Evolutionary conservation across 2,888 invertebrate species (phyloP), one percentile per base, ranked within the genome.

Genomic region (Meliscaeva auricollis): DNA sequence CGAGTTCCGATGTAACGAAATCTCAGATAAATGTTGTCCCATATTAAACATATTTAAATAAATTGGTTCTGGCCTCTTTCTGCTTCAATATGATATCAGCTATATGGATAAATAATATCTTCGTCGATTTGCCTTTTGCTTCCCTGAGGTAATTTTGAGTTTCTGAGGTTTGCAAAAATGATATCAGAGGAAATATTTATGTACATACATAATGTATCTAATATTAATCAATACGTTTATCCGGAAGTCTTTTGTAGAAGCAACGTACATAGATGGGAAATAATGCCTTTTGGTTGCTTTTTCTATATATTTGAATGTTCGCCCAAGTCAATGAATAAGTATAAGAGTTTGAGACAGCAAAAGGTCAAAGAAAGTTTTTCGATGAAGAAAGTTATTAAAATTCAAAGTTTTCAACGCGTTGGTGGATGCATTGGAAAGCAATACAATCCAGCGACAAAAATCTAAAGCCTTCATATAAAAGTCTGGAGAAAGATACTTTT

Each of bases 1-100:
- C 50, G 22, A 50, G 11, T 22, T 50, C 22, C 50, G 22, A 50
- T 50, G 50, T 50, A 11, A 13, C 35, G 4, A 50, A 50, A 50
- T 50, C 22, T 20, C 20, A 50, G 50, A 50, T 50, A 50, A 50
- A 50, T 50, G 50, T 22, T 50, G 22, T 50, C 22, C 50, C 50
- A 50, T 26, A 26, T 50, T 50, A 50, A 50, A 50, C n/a, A 50
- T 22, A 50, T 50, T 50, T 50, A 20, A 50, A 50, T 50, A 50
- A 50, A 50, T 50, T 50, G 50, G 50, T 22, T 50, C 50, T 22
- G 50, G 22, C 50, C 50, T 50, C 15, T 50, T 50, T 26, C 4
- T 26, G 26, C 22, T 50, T 11, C 50, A 11, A 4, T 2, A 50
- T 26, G 22, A 20, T 13, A 50, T 22, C 8, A n/a, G n/a, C n/a